Base-by-base conservation (phyloP, 2,797 vertebrate genomes). In the Chelmon rostratus region DNA sequence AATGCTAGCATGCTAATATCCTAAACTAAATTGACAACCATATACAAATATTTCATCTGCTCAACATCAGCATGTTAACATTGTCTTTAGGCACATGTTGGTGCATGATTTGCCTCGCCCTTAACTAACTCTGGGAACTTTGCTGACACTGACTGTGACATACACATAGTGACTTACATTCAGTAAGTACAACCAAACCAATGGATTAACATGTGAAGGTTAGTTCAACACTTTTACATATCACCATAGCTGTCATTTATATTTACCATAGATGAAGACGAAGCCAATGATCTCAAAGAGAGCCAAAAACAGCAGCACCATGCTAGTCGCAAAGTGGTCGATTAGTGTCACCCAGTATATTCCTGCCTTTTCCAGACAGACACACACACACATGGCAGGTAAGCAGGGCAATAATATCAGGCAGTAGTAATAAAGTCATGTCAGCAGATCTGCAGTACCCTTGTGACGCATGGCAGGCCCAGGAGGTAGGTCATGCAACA, bases 181-280 rank as follows among this genome's bases (percentile, higher is more conserved):
- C 21, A 23, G 49, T 53, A 53, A 25, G 52, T 25, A 25, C 23
- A 25, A 11, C 3, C 10, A 52, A 23, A 21, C 9, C n/a, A 52
- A 50, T n/a, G 9, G 7, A n/a, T n/a, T 9, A 13, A 25, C 50
- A 52, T 10, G 13, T 33, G 9, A 18, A 56, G 35, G 19, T 40
- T 16, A 25, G 15, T 25, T 19, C 44, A 23, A 15, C 18, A 58
- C 6, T 12, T n/a, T 19, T 13, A 33, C 6, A 21, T 21, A n/a
- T 33, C 91, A 93, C 69, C 93, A 93, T 67, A 94, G 11, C 8
- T 59, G 19, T n/a, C 25, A 31, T 33, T 50, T 38, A 59, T 67
- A 73, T 37, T 82, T 94, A 98, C 98, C 98, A 0, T 99, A 98
- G 84, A 99, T 95, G 90, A 96, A 97, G 88, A 89, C 4, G 10